phyloP scores from a whole-genome alignment of 2,888 invertebrate species.

The Empis stercorea region DNA sequence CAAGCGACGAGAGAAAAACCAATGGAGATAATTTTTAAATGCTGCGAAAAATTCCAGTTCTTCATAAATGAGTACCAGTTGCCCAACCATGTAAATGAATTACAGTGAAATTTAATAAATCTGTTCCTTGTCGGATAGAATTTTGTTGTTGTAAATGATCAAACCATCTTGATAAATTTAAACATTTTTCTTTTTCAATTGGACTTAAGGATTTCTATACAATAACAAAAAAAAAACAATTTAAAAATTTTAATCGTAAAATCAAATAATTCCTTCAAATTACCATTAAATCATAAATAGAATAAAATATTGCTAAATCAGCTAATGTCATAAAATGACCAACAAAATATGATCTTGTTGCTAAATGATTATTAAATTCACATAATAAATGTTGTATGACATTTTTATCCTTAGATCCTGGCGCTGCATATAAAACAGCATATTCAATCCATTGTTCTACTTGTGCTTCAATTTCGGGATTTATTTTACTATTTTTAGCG shows the following conservation, averaged over 20 bases:
- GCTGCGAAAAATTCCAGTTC: no score
- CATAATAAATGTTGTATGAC: slow-evolving; percentile 24
- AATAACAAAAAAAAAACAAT: no score
- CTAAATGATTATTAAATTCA: slow-evolving; percentile 44
- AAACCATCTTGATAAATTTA: slow-evolving; percentile 65
- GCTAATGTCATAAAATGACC: slow-evolving; percentile 47
- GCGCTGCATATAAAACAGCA: slow-evolving; percentile 36
- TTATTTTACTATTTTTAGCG: slow-evolving; percentile 21
- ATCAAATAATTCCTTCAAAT: background rate
- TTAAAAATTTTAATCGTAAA: background rate
- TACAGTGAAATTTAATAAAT: slow-evolving; percentile 31
- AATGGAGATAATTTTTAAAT: no score
- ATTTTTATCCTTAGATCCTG: slow-evolving; percentile 29
- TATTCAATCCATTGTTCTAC: slow-evolving; percentile 57
- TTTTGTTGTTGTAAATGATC: slow-evolving; percentile 61
- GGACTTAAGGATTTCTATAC: slow-evolving; percentile 51
- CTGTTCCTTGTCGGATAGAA: slow-evolving; percentile 39
- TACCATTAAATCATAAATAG: slow-evolving; percentile 53
- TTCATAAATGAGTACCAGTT: background rate
- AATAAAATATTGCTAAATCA: slow-evolving; percentile 56
- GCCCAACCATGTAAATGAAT: slow-evolving; percentile 35
- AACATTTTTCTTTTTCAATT: slow-evolving; percentile 51
- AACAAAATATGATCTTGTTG: slow-evolving; percentile 43
- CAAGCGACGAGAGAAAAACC: no score
- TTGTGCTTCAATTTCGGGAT: slow-evolving; percentile 37